phyloP scores from a whole-genome alignment of 2,113 vertebrate species.

The Rhea pennata region DNA sequence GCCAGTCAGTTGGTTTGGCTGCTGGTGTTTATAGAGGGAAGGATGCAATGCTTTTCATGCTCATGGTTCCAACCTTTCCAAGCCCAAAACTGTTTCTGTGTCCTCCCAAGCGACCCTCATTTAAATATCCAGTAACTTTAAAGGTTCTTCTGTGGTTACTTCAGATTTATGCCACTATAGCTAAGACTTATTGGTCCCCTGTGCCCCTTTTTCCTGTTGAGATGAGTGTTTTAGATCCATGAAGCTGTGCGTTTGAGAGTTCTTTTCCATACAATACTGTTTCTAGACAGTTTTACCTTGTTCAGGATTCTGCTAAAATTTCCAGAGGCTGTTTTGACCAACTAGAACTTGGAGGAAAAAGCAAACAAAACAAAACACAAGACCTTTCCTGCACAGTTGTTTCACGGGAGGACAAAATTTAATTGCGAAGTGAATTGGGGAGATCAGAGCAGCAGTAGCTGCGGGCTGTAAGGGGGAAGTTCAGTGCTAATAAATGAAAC shows the following conservation, averaged over 20 bases:
- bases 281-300: constrained; percentile 17
- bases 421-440: constrained; percentile 76
- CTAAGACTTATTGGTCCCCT: not conserved
- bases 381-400: constrained; percentile 52
- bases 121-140: not conserved
- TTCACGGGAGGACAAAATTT: constrained; percentile 72
- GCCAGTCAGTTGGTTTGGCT: not conserved
- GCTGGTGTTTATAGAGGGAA: not conserved
- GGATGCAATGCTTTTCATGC: not conserved
- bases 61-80: not conserved
- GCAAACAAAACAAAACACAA: constrained; percentile 32
- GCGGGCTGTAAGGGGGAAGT: constrained; percentile 63
- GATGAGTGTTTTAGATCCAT: not conserved
- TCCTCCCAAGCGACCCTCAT: not conserved
- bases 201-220: not conserved
- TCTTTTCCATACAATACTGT: not conserved
- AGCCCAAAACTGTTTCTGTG: not conserved
- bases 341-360: not conserved
- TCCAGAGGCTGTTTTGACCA: constrained; percentile 65
- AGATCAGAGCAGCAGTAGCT: constrained; percentile 70
- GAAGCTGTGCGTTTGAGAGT: not conserved
- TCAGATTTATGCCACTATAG: not conserved
- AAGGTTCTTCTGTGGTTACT: not conserved
- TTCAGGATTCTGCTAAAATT: constrained; percentile 37
- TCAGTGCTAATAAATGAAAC: constrained; percentile 71